phyloP scores from a whole-genome alignment of 2,888 invertebrate species.

The Pseudococcus jackbeardsleyi region DNA sequence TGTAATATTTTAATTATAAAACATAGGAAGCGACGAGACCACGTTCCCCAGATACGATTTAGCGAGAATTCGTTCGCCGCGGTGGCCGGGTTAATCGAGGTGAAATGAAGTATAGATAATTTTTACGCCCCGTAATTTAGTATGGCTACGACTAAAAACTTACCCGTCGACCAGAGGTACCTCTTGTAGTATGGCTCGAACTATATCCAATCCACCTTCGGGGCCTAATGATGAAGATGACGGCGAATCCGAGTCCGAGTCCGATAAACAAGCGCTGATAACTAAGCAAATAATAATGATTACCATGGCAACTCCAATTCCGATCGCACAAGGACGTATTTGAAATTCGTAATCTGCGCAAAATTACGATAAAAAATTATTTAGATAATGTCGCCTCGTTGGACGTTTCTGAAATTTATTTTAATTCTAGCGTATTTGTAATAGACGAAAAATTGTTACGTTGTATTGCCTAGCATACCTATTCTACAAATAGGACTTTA shows the following conservation, averaged over 20 bases:
- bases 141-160: conserved; percentile 67
- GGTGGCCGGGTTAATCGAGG: conserved; percentile 2
- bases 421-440: too few species aligned
- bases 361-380: not conserved
- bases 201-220: conserved; percentile 72
- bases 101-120: conserved; percentile 21
- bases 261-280: conserved; percentile 61
- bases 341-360: conserved; percentile 62
- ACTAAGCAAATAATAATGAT: conserved; percentile 61
- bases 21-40: too few species aligned
- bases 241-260: conserved; percentile 51
- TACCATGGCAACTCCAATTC: conserved; percentile 59
- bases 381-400: not conserved
- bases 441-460: too few species aligned
- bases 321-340: conserved; percentile 59
- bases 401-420: too few species aligned
- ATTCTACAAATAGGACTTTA: too few species aligned
- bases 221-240: conserved; percentile 59
- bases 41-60: not conserved
- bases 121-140: not conserved
- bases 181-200: conserved; percentile 76
- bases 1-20: too few species aligned
- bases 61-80: not conserved
- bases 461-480: too few species aligned
- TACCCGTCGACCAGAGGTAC: conserved; percentile 79